phyloP scores from a whole-genome alignment of 1,140 invertebrate genomes.

The Eurosta solidaginis region DNA sequence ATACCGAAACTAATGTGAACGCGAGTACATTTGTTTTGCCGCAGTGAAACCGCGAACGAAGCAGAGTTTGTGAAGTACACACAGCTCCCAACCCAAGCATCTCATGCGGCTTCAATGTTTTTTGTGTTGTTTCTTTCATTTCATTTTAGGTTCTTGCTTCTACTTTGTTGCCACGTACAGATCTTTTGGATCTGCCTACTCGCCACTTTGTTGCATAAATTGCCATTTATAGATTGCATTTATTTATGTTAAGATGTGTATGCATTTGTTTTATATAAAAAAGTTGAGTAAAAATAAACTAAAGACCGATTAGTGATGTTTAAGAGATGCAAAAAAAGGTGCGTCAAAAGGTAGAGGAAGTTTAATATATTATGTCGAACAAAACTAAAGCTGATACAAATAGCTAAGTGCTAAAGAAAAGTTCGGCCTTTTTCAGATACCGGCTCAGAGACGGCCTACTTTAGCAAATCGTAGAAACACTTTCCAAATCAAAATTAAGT shows the following conservation, averaged over 20 bases:
- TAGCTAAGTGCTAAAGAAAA: no score
- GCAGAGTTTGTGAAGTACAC: neutral
- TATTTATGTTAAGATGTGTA: neutral
- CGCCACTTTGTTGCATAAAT: slow-evolving; percentile 12
- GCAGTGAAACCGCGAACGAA: neutral
- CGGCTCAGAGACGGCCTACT: no score
- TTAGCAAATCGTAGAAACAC: no score
- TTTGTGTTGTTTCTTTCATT: no score
- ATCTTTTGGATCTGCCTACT: neutral
- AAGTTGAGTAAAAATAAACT: neutral
- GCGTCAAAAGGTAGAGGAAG: no score
- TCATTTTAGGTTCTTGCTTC: neutral
- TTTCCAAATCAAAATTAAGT: no score
- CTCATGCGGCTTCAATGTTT: neutral
- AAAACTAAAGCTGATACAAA: no score
- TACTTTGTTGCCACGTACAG: neutral
- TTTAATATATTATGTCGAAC: no score
- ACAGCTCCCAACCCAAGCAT: no score
- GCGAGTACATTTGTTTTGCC: neutral
- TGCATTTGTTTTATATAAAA: neutral
- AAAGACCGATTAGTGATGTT: neutral
- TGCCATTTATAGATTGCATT: neutral
- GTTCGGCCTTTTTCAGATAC: no score
- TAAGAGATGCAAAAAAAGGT: neutral
- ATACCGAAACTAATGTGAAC: neutral